Conservation (phyloP, 2,888 invertebrate genomes). For the Campoletis raptor region DNA sequence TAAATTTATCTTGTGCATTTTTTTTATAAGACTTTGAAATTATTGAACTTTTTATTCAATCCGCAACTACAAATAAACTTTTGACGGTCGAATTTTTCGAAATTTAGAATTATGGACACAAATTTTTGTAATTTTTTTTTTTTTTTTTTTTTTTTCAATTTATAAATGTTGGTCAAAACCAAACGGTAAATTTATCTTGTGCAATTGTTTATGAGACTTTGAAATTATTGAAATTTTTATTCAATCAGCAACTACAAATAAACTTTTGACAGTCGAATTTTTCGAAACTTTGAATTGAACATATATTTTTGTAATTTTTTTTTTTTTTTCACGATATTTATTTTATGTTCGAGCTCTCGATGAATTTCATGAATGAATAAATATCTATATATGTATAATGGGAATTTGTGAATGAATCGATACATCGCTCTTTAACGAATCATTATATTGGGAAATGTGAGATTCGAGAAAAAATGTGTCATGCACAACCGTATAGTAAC, state of each 20-base stretch:
- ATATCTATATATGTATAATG: neutral
- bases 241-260: too few relatives aligned
- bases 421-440: neutral
- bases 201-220: too few relatives aligned
- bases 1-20: too few relatives aligned
- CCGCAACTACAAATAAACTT: neutral
- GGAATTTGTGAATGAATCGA: neutral
- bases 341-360: too few relatives aligned
- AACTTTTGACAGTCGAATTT: too few relatives aligned
- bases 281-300: too few relatives aligned
- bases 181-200: too few relatives aligned
- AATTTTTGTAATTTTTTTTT: too few relatives aligned
- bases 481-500: neutral
- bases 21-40: neutral
- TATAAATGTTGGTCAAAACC: too few relatives aligned
- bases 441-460: constrained; percentile 1
- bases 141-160: neutral
- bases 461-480: constrained; percentile 11
- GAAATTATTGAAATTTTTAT: too few relatives aligned
- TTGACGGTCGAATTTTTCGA: neutral
- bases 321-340: too few relatives aligned
- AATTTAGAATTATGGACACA: neutral
- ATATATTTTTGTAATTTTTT: too few relatives aligned
- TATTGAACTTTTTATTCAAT: neutral
- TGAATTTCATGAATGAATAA: neutral